A percentile compares a stretch with the other conserved stretches of the same genome.
These are phyloP conservation scores for Megaustenia siamemsis DNA, from an alignment of 2,888 invertebrate genomes.

Conservation along the genomic window DNA sequence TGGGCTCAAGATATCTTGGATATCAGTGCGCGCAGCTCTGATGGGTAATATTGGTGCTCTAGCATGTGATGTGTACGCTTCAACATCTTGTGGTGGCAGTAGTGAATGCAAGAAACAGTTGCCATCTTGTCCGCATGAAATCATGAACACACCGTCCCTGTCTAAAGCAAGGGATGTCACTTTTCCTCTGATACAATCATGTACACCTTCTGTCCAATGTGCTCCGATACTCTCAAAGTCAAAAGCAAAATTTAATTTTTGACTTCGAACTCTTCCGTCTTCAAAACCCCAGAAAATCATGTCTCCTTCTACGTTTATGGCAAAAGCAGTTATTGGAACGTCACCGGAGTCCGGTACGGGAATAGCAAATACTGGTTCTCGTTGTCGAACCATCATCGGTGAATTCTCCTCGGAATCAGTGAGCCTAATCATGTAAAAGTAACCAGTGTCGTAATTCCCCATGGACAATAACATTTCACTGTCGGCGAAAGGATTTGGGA, in stretches of 20 bases:
- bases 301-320: slow-evolving; percentile 20
- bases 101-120: slow-evolving; percentile 53
- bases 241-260: slow-evolving; percentile 20
- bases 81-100: background rate
- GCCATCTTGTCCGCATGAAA: slow-evolving; percentile 54
- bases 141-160: slow-evolving; percentile 32
- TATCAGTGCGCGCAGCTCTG: background rate
- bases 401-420: background rate
- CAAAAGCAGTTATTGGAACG: slow-evolving; percentile 35
- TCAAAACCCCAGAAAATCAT: slow-evolving; percentile 47
- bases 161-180: slow-evolving; percentile 51
- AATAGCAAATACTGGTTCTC: slow-evolving; percentile 45
- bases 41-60: background rate
- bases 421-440: slow-evolving; percentile 37
- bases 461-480: slow-evolving; percentile 40
- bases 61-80: background rate
- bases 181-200: slow-evolving; percentile 48
- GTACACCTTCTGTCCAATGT: slow-evolving; percentile 51
- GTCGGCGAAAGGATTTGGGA: background rate
- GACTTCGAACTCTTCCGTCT: slow-evolving; percentile 50
- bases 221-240: slow-evolving; percentile 47
- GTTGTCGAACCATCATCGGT: background rate
- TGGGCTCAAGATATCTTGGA: slow-evolving; percentile 40
- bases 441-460: slow-evolving; percentile 55
- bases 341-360: slow-evolving; percentile 50